Evolutionary conservation across 2,113 vertebrate species (phyloP).

Genomic region (Xenopus tropicalis): UCB_Xtro_10.0 CM004446.2:32754001-32754500

Average conservation of each 20-base stretch:
- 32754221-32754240: slow-evolving; percentile 20
- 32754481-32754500: too few relatives aligned
- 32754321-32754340: too few relatives aligned
- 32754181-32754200: slow-evolving; percentile 19
- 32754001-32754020: too few relatives aligned
- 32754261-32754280: neutral
- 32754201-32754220: slow-evolving; percentile 8
- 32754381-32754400: too few relatives aligned
- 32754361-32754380: too few relatives aligned
- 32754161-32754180: slow-evolving; percentile 11
- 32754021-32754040: neutral
- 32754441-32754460: too few relatives aligned
- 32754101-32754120: slow-evolving; percentile 35
- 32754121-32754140: slow-evolving; percentile 19
- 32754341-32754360: too few relatives aligned
- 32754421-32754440: too few relatives aligned
- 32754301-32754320: too few relatives aligned
- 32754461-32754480: too few relatives aligned
- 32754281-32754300: neutral
- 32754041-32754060: slow-evolving; percentile 36
- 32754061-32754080: slow-evolving; percentile 34
- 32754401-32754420: too few relatives aligned
- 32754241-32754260: slow-evolving; percentile 13
- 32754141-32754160: slow-evolving; percentile 4
- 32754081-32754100: slow-evolving; percentile 12